phyloP scores from a whole-genome alignment of 1,140 invertebrate genomes.

The Liolophura sinensis region DNA sequence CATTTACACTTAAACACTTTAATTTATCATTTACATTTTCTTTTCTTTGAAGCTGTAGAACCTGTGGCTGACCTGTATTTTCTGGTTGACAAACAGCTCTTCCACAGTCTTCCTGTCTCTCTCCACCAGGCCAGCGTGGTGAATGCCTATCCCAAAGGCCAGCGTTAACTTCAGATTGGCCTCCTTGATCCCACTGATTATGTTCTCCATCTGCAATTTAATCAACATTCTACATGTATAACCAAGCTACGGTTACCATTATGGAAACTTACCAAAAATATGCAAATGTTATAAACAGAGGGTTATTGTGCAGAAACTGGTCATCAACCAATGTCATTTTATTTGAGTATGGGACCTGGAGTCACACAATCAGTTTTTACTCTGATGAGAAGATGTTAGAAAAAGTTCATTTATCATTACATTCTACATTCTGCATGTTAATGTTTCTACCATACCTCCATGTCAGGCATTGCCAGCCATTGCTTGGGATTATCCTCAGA shows the following conservation, averaged over 20 bases:
- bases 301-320: background rate
- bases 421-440: no score
- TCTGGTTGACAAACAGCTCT: slow-evolving; percentile 94
- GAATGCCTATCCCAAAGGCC: slow-evolving; percentile 97
- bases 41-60: no score
- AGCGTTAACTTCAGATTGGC: slow-evolving; percentile 91
- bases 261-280: background rate
- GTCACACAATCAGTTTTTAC: no score
- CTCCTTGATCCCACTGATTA: slow-evolving; percentile 72
- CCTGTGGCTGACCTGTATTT: slow-evolving; percentile 79
- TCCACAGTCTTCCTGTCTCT: slow-evolving; percentile 89
- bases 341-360: no score
- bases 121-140: slow-evolving; percentile 95
- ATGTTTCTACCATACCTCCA: slow-evolving; percentile 67
- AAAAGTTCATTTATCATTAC: no score
- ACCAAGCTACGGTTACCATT: background rate
- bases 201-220: slow-evolving; percentile 62
- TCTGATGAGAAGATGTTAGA: no score
- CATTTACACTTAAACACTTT: no score
- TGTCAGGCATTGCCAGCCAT: slow-evolving; percentile 88
- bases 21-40: no score
- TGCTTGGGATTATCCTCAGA: slow-evolving; percentile 91
- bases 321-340: no score
- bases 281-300: background rate
- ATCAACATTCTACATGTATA: slow-evolving; percentile 1